Evolutionary conservation across 2,797 vertebrate species (phyloP).

Genomic region (Bucorvus abyssinicus): DNA sequence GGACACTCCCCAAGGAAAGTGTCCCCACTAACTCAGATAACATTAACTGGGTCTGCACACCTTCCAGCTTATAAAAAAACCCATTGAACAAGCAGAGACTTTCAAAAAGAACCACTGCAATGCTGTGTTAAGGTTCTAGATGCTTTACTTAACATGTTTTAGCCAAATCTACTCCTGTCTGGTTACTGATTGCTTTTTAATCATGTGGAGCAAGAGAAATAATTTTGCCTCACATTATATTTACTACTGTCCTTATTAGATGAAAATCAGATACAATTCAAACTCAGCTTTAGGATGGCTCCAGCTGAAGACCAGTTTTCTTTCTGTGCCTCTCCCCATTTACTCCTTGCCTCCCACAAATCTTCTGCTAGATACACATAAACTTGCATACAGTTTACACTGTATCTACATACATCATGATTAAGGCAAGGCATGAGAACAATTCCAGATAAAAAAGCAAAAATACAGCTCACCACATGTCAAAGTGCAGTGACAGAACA

Average conservation of each 20-base stretch:
- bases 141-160: not conserved
- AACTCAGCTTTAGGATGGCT: not conserved
- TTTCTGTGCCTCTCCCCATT: not conserved
- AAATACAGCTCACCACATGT: not conserved
- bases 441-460: not conserved
- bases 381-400: too few relatives aligned
- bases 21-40: not conserved
- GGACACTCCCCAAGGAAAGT: not conserved
- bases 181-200: not conserved
- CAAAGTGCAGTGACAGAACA: rapidly evolving
- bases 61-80: not conserved
- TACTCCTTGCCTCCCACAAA: not conserved
- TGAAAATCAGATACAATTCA: not conserved
- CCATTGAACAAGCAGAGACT: not conserved
- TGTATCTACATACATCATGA: rapidly evolving
- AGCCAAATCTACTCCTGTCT: not conserved
- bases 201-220: not conserved
- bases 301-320: not conserved
- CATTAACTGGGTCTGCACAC: not conserved
- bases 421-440: not conserved
- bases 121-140: not conserved
- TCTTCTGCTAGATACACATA: not conserved
- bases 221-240: not conserved
- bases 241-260: not conserved
- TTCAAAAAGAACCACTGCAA: not conserved